Conservation (phyloP, 2,797 vertebrate species). For the Tamandua tetradactyla region DNA sequence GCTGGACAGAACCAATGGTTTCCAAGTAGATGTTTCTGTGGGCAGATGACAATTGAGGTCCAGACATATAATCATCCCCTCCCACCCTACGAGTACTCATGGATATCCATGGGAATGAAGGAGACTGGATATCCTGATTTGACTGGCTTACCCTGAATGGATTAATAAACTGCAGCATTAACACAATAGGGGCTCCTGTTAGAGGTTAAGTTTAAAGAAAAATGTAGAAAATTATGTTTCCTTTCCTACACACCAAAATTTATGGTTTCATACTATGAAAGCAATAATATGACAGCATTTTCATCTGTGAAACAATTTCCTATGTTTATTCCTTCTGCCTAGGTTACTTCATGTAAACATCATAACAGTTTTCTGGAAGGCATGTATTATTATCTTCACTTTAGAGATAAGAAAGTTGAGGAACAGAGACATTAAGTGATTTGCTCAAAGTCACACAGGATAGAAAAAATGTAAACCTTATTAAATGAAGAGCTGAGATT, state of each 20-base stretch:
- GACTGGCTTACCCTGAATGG: neutral
- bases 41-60: neutral
- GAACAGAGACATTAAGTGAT: neutral
- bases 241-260: neutral
- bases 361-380: neutral
- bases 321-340: neutral
- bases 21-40: neutral
- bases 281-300: neutral
- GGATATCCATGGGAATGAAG: neutral
- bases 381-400: neutral
- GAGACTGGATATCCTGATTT: neutral
- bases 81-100: neutral
- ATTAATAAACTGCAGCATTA: neutral
- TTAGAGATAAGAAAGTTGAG: neutral
- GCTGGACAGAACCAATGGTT: neutral
- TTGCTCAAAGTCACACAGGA: neutral
- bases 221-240: neutral
- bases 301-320: neutral
- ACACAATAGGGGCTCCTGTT: neutral
- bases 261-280: neutral
- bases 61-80: neutral
- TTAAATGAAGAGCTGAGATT: neutral
- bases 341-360: neutral
- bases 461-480: neutral
- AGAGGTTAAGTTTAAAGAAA: conserved; percentile 9